Evolutionary conservation across 2,113 vertebrate species (phyloP), one percentile per base, ranked within the genome.

Genomic region (Emydura subglobosa): DNA sequence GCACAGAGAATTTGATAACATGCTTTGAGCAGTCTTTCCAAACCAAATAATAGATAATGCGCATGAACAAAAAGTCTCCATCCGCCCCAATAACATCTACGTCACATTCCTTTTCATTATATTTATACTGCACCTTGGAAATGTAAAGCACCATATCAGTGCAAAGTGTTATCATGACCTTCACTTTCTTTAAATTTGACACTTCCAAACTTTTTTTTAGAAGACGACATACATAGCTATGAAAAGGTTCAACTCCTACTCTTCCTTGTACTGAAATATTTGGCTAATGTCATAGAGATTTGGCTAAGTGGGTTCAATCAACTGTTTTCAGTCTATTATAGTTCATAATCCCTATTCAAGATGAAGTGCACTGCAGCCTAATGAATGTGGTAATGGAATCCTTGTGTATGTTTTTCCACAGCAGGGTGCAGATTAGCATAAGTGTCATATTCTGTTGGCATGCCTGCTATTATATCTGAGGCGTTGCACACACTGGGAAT

Each of bases 311-410:
- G 95, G 89, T 94, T 98, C 96, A 98, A 96, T 98, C 98, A 97
- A 98, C 97, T 97, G 96, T 97, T 98, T 98, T 98, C 97, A 87
- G 96, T 96, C 97, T 96, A 98, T 98, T 98, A 97, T 98, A 93
- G 98, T 96, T 98, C 95, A 96, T 98, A 98, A 98, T 98, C 98
- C 97, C 98, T 98, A 98, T 98, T 98, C 98, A 98, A 98, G 93
- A 98, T 97, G 98, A 97, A 98, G 98, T 98, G 98, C 97, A 98
- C 97, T 97, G 98, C 96, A 98, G 98, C 98, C 98, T 99, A 99
- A 99, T 99, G 98, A 99, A 99, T 98, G 98, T 98, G 98, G 98
- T 99, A 99, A 99, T 98, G 97, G 98, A 98, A 99, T 99, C 99
- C 98, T 98, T 98, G 98, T 99, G 98, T 99, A 97, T 98, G 98